Evolutionary conservation across 2,113 vertebrate species (phyloP), one percentile per base, ranked within the genome.

Genomic region (Physeter macrocephalus): DNA sequence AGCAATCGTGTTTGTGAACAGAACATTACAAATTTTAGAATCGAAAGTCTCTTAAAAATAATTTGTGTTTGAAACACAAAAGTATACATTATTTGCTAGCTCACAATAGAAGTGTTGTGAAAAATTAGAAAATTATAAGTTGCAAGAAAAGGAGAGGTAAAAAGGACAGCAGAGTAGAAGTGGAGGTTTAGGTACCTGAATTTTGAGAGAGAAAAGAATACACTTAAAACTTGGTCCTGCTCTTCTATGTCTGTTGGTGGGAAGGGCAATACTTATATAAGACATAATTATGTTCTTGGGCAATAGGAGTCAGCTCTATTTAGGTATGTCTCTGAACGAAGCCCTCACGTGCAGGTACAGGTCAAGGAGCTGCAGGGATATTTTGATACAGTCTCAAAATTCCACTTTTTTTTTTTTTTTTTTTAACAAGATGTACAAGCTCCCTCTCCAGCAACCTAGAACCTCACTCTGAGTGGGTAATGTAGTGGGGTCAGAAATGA

Each of bases 41-140:
- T 83, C 3, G 78, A 96, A 89, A 29, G 34, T 31, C 17, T 15
- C 54, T 88, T 89, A 62, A 96, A 92, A 90, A 27, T 83, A 74
- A 78, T n/a, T 90, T 90, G 21, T 74, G 78, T 90, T 87, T 94
- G 12, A 87, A 94, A 67, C 36, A 91, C 52, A 49, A 92, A 95
- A 54, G 11, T 43, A 54, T 10, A 5, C 0, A 13, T 72, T 41
- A 77, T 72, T 88, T 86, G 21, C 43, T 87, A 64, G 17, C 25
- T 82, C 67, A 52, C 3, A 46, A 61, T 20, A 57, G 14, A 41
- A 78, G 12, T 61, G 2, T 43, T 66, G n/a, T 29, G 71, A 88
- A 75, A 81, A 67, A 92, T 77, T 57, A 67, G 34, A 83, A 61
- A 94, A 87, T n/a, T 71, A 52, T 43, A n/a, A 43, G 77, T 17